phyloP scores from a whole-genome alignment of 1,140 invertebrate species.

The Heliothis virescens region DNA sequence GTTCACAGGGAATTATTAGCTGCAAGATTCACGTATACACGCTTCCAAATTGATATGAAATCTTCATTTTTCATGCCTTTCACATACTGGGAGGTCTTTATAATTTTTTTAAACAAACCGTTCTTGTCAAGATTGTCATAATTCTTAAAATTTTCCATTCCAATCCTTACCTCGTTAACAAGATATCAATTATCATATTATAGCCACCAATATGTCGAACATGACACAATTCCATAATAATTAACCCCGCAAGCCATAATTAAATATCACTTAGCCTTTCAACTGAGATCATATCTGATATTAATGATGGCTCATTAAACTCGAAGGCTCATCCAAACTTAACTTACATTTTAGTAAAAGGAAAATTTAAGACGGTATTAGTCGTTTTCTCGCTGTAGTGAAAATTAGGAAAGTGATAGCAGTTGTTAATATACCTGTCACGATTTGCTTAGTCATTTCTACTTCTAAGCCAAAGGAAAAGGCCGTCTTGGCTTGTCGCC shows the following conservation, averaged over 20 bases:
- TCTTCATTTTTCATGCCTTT: neutral
- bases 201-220: conserved; percentile 29
- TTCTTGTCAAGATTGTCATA: neutral
- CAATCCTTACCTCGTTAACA: neutral
- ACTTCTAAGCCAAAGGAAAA: neutral
- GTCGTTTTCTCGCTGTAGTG: conserved; percentile 6
- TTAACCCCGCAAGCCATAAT: conserved; percentile 30
- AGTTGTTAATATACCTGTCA: neutral
- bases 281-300: conserved; percentile 21
- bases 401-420: neutral
- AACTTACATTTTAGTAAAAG: neutral
- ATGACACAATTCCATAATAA: conserved; percentile 19
- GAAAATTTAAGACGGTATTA: neutral
- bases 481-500: too few species aligned
- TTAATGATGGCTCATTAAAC: conserved; percentile 19
- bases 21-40: conserved; percentile 6
- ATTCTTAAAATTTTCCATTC: neutral
- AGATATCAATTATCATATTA: neutral
- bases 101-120: neutral
- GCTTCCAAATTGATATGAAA: conserved; percentile 33
- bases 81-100: conserved; percentile 17
- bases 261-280: conserved; percentile 38
- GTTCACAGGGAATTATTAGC: conserved; percentile 26
- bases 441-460: neutral
- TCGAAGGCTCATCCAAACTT: neutral